Percentiles rank a stretch among this genome's conserved stretches.
These are phyloP conservation scores for Lordiphosa clarofinis DNA, from an alignment of 1,140 invertebrate genomes.

Conservation along the genomic window DNA sequence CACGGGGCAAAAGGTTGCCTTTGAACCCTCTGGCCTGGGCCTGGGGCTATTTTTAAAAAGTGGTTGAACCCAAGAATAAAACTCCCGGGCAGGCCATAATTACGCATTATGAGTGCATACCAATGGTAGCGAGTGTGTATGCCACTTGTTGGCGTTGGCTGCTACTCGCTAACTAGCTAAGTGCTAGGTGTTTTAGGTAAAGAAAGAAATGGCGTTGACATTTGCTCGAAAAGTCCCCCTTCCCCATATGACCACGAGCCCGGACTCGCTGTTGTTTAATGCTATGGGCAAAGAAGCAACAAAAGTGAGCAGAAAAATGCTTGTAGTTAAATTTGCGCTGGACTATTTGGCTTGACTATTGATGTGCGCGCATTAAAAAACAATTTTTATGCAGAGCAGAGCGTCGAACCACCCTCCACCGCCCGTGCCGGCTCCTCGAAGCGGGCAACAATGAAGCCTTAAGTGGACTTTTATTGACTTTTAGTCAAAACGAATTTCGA, in stretches of 20 bases:
- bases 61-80: conserved; percentile 10
- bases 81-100: conserved; percentile 2
- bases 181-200: conserved; percentile 5
- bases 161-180: too few relatives aligned
- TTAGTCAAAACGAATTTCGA: conserved; percentile 74
- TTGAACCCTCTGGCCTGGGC: neutral
- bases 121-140: neutral
- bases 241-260: conserved; percentile 11
- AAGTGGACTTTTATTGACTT: conserved; percentile 77
- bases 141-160: conserved; percentile 3
- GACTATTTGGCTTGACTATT: conserved; percentile 75
- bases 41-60: conserved; percentile 32
- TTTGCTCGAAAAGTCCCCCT: conserved; percentile 22
- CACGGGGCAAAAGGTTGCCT: conserved; percentile 10
- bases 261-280: conserved; percentile 18
- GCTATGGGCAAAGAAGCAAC: conserved; percentile 31
- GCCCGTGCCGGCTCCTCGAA: conserved; percentile 14
- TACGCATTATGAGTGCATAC: neutral
- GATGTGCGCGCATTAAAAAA: conserved; percentile 75
- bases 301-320: conserved; percentile 53
- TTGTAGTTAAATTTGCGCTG: conserved; percentile 69
- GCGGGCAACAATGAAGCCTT: conserved; percentile 70
- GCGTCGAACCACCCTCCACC: conserved; percentile 15
- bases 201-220: conserved; percentile 9
- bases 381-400: conserved; percentile 66